Evolutionary conservation across 2,113 vertebrate species (phyloP), one percentile per base, ranked within the genome.

Genomic region (Oxygymnocypris stewartii): DNA sequence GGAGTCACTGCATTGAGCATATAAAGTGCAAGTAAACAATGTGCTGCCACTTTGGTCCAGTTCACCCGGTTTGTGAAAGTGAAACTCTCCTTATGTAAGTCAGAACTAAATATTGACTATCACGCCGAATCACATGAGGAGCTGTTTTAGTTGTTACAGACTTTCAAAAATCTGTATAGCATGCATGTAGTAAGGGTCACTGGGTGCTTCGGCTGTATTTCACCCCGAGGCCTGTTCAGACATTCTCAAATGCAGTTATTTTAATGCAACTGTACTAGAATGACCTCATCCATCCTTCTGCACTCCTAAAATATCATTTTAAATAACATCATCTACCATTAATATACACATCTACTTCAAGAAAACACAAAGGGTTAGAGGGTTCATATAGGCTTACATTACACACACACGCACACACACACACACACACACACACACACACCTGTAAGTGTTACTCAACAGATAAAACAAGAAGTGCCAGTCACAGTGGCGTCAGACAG

Each of bases 221-320:
- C 35, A 35, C 18, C 18, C 28, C 4, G 18, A 23, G 76, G 14
- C 18, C n/a, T 37, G 35, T 47, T 81, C 2, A 81, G 42, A 37
- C 23, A 44, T 10, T 65, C 79, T 65, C 40, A 28, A 18, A 28
- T 65, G 23, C n/a, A 47, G 79, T 81, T 81, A 81, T 81, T 81
- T 81, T 65, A 81, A 81, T 47, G 79, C 79, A 65, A 65, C 59
- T 81, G 40, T 81, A 65, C 37, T n/a, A n/a, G n/a, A n/a, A 42
- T 80, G 78, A 80, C 20, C 35, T 80, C 79, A 65, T 63, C 37
- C 25, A 44, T 65, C 59, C 59, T 6, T 81, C 35, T 44, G 4
- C 59, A 81, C 59, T 44, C 79, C 57, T 31, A 65, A 81, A 81
- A 81, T 81, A 81, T 65, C 37, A 65, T n/a, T 25, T 81, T 18